phyloP scores from a whole-genome alignment of 2,888 invertebrate genomes.

The Lucinisca nassula region DNA sequence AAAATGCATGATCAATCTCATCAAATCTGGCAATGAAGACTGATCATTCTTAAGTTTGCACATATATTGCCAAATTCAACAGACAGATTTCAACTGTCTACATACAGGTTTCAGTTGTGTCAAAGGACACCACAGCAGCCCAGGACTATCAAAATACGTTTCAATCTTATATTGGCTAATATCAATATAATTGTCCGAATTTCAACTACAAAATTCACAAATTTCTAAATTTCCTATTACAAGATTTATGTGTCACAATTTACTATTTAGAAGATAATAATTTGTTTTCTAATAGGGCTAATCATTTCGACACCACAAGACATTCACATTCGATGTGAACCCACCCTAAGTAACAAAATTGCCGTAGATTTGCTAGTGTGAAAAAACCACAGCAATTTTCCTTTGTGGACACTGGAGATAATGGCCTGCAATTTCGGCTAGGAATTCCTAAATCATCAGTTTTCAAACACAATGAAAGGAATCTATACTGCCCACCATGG shows the following conservation, averaged over 20 bases:
- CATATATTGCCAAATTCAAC: too few species aligned
- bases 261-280: not conserved
- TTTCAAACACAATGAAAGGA: not conserved
- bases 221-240: too few species aligned
- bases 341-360: conserved; percentile 10
- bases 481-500: not conserved
- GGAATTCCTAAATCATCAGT: not conserved
- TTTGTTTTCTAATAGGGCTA: not conserved
- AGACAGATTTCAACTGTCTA: too few species aligned
- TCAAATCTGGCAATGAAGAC: too few species aligned
- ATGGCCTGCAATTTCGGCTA: not conserved
- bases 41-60: too few species aligned
- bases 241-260: not conserved
- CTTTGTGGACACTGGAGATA: not conserved
- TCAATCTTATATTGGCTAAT: too few species aligned
- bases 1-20: too few species aligned
- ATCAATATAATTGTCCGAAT: too few species aligned
- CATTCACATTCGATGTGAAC: not conserved
- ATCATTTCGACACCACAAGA: conserved; percentile 6
- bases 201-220: too few species aligned
- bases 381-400: not conserved
- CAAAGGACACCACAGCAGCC: too few species aligned
- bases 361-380: not conserved
- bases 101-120: too few species aligned
- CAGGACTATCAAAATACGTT: too few species aligned